Evolutionary conservation across 1,140 invertebrate species (phyloP), one percentile per base, ranked within the genome.

Genomic region (Orius insidiosus): DNA sequence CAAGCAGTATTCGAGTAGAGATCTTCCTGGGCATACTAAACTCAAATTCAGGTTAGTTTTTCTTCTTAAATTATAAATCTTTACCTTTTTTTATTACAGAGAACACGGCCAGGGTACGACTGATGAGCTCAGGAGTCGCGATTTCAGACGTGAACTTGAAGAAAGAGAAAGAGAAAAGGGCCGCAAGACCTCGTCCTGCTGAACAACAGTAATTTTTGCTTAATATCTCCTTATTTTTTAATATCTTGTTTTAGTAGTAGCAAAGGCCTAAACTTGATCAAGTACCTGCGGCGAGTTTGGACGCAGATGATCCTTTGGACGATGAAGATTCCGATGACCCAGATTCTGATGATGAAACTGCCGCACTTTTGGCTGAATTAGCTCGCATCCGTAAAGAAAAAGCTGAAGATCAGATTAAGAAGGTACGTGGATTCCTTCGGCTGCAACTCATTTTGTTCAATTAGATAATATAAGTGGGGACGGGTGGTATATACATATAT

Each of bases 1-100:
- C 9, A 86, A 94, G 58, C 96, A 99, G 63, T 98, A 98, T 64
- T 97, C 93, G 1, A 93, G 88, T 52, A 72, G 94, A 61, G 96
- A 99, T 78, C 74, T 99, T 55, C 94, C 95, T 30, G 79, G 80
- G 1, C 94, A 98, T 57, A 94, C 84, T 1, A 96, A 95, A 70
- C 63, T 98, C 2, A 98, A 98, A 78, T 96, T 94, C 71, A 85
- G 93, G 87, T 93, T 69, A 56, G 9, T 46, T 9, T 4, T 46
- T 49, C 13, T 33, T 15, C 24, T 36, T 18, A 37, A 14, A 10
- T 37, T 18, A 19, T 15, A 5, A 3, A 3, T 24, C 33, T n/a
- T 7, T 3, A 3, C 9, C n/a, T 5, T n/a, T 36, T 36, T 56
- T n/a, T n/a, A n/a, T n/a, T 62, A 19, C 58, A 94, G 93, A 63